Base-by-base conservation (phyloP, 92 coral and sea anemone genomes). In the Zoanthus solanderi region DNA sequence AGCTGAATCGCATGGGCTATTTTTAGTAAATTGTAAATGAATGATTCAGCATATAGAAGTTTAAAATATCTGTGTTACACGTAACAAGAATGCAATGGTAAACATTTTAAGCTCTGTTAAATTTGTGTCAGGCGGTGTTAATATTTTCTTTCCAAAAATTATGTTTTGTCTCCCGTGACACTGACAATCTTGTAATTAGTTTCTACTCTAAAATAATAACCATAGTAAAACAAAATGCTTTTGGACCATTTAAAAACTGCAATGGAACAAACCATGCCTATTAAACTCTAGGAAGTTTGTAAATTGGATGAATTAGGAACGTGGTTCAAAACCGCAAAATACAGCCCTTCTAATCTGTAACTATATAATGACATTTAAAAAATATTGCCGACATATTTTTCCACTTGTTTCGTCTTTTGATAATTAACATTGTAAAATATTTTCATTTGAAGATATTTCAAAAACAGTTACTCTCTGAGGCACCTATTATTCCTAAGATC, bases 301-400 rank as follows among this genome's bases (percentile, higher is more conserved):
- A 18, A 4, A 56, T 75, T 54, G 16, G 68, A 18, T 77, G 6
- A 54, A 29, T 28, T 74, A 17, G 18, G 61, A 52, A 52, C 57
- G 23, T 50, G 32, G 83, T 77, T 63, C 5, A 31, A 76, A 76
- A 76, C 58, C 83, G 5, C 67, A 57, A 12, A 48, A 28, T 28
- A 15, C 48, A 54, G 23, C 66, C 23, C 66, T 12, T 14, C 7
- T 72, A 77, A 77, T 45, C 66, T 54, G 44, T 13, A 29, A 47
- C 9, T 23, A 31, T 14, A 32, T 37, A 72, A 72, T 37, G 50
- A 42, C 76, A 47, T 56, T 23, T 57, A 52, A 13, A 29, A 54
- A 50, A 77, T 31, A 11, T 18, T 77, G 28, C 37, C 32, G 66
- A 50, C 28, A 31, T 23, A 3, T n/a, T 77, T 18, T 0, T 2